These are phyloP conservation scores for Drosophila greeni DNA, from an alignment of 2,888 invertebrate genomes.

Conservation along the genomic window DNA sequence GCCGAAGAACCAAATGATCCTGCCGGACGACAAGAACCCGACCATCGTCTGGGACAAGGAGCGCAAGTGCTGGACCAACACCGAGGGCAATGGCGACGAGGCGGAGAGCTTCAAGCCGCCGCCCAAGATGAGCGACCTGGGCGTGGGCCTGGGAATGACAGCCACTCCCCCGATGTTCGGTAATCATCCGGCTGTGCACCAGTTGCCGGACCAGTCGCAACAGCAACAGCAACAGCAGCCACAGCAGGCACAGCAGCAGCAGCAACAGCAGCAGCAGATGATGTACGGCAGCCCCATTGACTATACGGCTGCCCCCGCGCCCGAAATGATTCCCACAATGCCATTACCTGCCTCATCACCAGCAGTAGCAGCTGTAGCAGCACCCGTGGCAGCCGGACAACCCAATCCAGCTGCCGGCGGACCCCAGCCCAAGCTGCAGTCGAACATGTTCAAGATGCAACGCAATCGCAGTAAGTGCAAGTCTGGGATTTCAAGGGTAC, in stretches of 20 bases:
- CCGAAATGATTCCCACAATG: constrained; percentile 15
- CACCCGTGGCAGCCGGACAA: constrained; percentile 19
- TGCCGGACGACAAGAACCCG: constrained; percentile 96
- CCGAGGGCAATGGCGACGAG: constrained; percentile 80
- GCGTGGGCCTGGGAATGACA: constrained; percentile 31
- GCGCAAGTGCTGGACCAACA: constrained; percentile 92
- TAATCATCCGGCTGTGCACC: constrained; percentile 18
- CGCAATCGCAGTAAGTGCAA: constrained; percentile 84
- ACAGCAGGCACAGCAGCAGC: constrained; percentile 6
- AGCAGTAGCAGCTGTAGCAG: constrained; percentile 4
- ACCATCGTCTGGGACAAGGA: constrained; percentile 95
- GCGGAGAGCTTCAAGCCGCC: constrained; percentile 84
- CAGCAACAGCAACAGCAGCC: constrained; percentile 27
- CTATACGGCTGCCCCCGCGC: constrained; percentile 31
- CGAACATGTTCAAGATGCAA: constrained; percentile 90
- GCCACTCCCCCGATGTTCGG: neutral
- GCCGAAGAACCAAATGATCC: constrained; percentile 95
- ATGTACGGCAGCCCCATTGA: constrained; percentile 31
- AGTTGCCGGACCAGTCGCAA: constrained; percentile 22
- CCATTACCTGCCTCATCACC: constrained; percentile 32
- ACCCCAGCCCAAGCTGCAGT: constrained; percentile 77
- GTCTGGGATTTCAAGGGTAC: neutral
- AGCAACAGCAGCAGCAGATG: constrained; percentile 5
- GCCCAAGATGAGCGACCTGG: constrained; percentile 83
- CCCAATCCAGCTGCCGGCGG: constrained; percentile 26